Conservation (phyloP, 92 coral and sea anemone genomes). For the Epizoanthus stellaris region DNA sequence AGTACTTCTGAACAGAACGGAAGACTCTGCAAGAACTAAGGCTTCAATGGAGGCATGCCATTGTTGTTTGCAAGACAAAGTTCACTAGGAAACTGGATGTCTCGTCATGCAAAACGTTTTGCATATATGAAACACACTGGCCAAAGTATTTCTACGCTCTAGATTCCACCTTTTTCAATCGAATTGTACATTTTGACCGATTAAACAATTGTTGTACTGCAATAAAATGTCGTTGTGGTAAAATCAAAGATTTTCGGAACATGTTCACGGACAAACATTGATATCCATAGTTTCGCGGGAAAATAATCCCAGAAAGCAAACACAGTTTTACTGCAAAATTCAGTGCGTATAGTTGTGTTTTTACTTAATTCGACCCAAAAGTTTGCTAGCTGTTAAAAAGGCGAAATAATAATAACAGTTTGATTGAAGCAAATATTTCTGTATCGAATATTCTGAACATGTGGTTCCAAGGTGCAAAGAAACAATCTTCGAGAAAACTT, state of each 20-base stretch:
- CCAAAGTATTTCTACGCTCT: too few species aligned
- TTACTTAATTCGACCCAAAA: too few species aligned
- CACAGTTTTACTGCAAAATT: neutral
- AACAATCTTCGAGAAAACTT: neutral
- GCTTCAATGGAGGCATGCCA: neutral
- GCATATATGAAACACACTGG: too few species aligned
- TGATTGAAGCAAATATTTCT: too few species aligned
- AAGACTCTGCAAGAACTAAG: neutral
- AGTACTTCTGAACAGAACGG: neutral
- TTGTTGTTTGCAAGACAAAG: neutral
- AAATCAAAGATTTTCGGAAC: too few species aligned
- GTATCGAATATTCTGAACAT: too few species aligned
- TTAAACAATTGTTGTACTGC: too few species aligned
- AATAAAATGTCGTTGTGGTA: too few species aligned
- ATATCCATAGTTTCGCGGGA: slow-evolving; percentile 28
- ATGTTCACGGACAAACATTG: neutral
- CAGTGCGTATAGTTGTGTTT: too few species aligned
- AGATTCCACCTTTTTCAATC: too few species aligned
- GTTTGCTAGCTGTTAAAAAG: too few species aligned
- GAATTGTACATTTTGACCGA: neutral
- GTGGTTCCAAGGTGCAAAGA: neutral
- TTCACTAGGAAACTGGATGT: neutral
- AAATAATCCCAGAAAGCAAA: slow-evolving; percentile 1
- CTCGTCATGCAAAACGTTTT: neutral
- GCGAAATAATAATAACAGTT: too few species aligned